Evolutionary conservation across 1,140 invertebrate species (phyloP), one percentile per base, ranked within the genome.

Genomic region (Heliothis subflexa): DNA sequence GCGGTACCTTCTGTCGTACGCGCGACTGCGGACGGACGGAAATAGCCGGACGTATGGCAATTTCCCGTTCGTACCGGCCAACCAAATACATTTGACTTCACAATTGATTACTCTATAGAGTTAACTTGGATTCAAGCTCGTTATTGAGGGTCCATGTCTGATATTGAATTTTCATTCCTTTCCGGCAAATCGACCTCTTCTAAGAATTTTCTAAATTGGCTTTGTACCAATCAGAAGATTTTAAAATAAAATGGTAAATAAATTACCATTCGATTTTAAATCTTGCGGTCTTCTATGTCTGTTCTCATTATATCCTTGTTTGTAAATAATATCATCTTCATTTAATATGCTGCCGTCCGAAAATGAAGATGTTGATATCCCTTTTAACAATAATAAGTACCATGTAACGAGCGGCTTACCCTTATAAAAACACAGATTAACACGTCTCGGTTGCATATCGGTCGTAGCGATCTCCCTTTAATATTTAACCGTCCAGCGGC

Each of bases 31-130:
- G 84, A 86, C 79, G 28, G 64, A 79, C 91, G 89, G 88, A 93
- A 93, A 93, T 90, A 90, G 83, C 85, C 83, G 83, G 85, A 89
- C 89, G 88, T 88, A 83, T 80, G 79, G 81, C 88, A 89, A 91
- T 93, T 89, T 91, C 89, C 88, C 90, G 84, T 86, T 45, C 75
- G 74, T 54, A 82, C 74, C 54, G 64, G 45, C 75, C 68, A 50
- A 55, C 59, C 25, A 66, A 81, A 45, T 66, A 77, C 25, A 33
- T 55, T 77, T 54, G 28, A 66, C 62, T 55, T 77, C 50, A 66
- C 61, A 66, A 68, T 77, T 77, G 59, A 62, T 62, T 74, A 50
- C 18, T 62, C 18, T 33, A 75, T 64, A 47, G 3, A 57, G 25
- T 47, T 73, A 16, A 57, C 25, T 73, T 57, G 21, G 21, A 33